phyloP scores from a whole-genome alignment of 2,113 vertebrate genomes.

The Cynoglossus semilaevis region DNA sequence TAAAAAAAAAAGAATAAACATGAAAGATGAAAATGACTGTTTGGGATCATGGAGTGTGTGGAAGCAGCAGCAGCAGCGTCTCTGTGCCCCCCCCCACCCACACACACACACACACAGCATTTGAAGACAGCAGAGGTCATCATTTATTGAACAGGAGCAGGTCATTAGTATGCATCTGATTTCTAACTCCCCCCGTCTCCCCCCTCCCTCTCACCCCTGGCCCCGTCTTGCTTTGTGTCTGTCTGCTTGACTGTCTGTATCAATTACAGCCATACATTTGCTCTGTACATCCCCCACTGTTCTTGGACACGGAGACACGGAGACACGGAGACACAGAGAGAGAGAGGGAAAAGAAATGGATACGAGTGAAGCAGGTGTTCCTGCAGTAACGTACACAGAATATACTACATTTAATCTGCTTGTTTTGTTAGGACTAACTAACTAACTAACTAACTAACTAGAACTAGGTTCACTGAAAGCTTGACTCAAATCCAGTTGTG shows the following conservation, averaged over 20 bases:
- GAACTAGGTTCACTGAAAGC: slow-evolving; percentile 7
- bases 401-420: too few relatives aligned
- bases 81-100: slow-evolving; percentile 39
- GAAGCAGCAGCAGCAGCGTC: slow-evolving; percentile 32
- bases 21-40: not conserved
- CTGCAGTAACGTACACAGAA: too few relatives aligned
- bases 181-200: slow-evolving; percentile 52
- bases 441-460: too few relatives aligned
- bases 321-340: too few relatives aligned
- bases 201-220: slow-evolving; percentile 32
- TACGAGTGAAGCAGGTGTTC: too few relatives aligned
- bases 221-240: slow-evolving; percentile 53
- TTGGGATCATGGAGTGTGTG: slow-evolving; percentile 15
- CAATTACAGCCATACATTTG: slow-evolving; percentile 35
- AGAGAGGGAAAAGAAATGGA: not conserved
- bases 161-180: slow-evolving; percentile 70
- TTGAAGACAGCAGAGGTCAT: slow-evolving; percentile 68
- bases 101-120: slow-evolving; percentile 4
- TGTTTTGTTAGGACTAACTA: too few relatives aligned
- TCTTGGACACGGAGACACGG: slow-evolving; percentile 1
- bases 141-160: slow-evolving; percentile 68
- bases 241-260: slow-evolving; percentile 55
- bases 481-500: not conserved
- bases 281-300: not conserved
- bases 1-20: slow-evolving; percentile 2